Base-by-base conservation (phyloP, 2,888 invertebrate genomes). In the Drosophila mayaguana region DNA sequence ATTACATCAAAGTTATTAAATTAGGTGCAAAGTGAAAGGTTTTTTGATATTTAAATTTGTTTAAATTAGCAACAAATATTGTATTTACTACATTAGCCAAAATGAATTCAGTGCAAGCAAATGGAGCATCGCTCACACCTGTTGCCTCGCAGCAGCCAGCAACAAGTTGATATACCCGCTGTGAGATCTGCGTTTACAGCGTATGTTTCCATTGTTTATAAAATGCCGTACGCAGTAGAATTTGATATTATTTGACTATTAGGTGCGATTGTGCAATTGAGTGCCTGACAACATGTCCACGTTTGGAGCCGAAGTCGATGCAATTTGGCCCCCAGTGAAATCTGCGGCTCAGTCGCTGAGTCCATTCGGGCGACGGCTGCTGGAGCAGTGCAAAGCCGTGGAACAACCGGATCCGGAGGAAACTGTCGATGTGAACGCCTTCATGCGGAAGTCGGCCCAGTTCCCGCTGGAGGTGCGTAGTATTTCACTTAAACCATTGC, bases 261-360 rank as follows among this genome's bases (percentile, higher is more conserved):
- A 66, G 69, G 78, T 42, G 34, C 14, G 63, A 48, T 78, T 78
- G 78, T 62, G 78, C 66, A 78, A 72, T 77, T 48, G 38, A 32
- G 11, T 22, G n/a, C 40, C 12, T 20, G 18, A 50, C 25, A 70
- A 16, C 11, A 91, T 90, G 91, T 77, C 85, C 2, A 78, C 72
- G 43, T 92, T 91, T 66, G 92, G 92, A 5, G 55, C 71, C 6
- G 83, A 91, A 46, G 92, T 92, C 45, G 81, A 80, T 40, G 70
- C 65, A 5, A 55, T 84, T 51, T 83, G 88, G 88, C 83, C 88
- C 2, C 7, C 63, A 16, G 16, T 62, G 34, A 38, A 65, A n/a
- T 63, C 36, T 11, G 9, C 9, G 0, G 6, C n/a, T 3, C 51
- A 50, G 34, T 14, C 56, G 20, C n/a, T 87, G 11, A 83, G 63